Evolutionary conservation across 1,140 invertebrate species (phyloP), one percentile per base, ranked within the genome.

Genomic region (Anoplolepis gracilipes): DNA sequence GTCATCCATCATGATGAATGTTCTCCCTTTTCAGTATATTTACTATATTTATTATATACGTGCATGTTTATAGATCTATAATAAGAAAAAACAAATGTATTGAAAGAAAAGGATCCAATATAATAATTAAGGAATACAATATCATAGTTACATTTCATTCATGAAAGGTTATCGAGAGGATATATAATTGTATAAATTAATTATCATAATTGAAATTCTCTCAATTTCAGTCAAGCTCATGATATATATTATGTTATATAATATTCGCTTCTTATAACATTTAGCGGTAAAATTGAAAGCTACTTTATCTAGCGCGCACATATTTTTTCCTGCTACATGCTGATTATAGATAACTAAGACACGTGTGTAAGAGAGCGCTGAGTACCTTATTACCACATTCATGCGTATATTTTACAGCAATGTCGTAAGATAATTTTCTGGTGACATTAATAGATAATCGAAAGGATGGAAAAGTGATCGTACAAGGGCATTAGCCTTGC

Each of bases 371-470:
- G 19, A 53, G 19, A 57, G 22, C 22, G 25, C 25, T 36, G 19
- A 70, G 39, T 39, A 76, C 39, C 33, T 69, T 39, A 42, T 81
- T 72, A 59, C 33, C 67, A 57, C 53, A 72, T 81, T 25, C 42
- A 25, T n/a, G 49, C n/a, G 36, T 33, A 16, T 49, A 57, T 72
- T 69, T 46, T 42, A 42, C 7, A 36, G 10, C 46, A 33, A 72
- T 72, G 65, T 59, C 36, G 53, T 81, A 70, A 85, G 42, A 85
- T 78, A 85, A 87, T 85, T 70, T 85, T 62, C 72, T 36, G 36
- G n/a, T 53, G 46, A 67, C 57, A 64, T 73, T 87, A 67, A 87
- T 62, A 39, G 78, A 67, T 46, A 30, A 59, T 19, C 33, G 69
- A 67, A 69, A 61, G 53, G 42, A 86, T 61, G 61, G 39, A 19